These are phyloP conservation scores for Epinotia ramella DNA, from an alignment of 2,888 invertebrate genomes.

Conservation along the genomic window DNA sequence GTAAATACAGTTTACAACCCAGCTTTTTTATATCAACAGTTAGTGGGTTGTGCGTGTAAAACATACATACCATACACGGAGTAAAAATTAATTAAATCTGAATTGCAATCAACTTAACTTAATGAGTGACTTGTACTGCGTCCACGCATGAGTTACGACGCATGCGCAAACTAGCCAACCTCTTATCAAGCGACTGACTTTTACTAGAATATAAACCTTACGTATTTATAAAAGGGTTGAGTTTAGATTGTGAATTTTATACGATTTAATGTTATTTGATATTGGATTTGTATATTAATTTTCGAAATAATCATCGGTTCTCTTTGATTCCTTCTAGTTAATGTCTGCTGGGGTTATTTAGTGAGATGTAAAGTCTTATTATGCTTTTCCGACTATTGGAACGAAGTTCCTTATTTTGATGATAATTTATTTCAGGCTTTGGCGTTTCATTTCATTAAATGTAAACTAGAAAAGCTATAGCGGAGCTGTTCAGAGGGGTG, in stretches of 20 bases:
- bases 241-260: not conserved
- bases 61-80: constrained; percentile 19
- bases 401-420: not conserved
- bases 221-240: not conserved
- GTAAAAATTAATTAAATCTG: constrained; percentile 69
- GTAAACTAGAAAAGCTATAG: too few species aligned
- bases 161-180: not conserved
- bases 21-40: too few species aligned
- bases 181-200: not conserved
- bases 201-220: not conserved
- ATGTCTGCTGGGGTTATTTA: not conserved
- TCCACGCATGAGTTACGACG: constrained; percentile 19
- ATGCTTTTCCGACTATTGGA: not conserved
- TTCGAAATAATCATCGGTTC: constrained; percentile 9
- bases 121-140: constrained; percentile 39
- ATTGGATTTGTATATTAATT: constrained; percentile 7
- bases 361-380: not conserved
- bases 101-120: constrained; percentile 41
- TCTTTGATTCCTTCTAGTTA: not conserved
- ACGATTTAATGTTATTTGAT: not conserved
- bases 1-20: not conserved
- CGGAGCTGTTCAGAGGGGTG: too few species aligned
- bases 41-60: not conserved
- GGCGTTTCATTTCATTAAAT: too few species aligned
- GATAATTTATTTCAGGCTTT: too few species aligned